Base-by-base conservation (phyloP, 2,888 invertebrate genomes). In the Epiblema foenella region DNA sequence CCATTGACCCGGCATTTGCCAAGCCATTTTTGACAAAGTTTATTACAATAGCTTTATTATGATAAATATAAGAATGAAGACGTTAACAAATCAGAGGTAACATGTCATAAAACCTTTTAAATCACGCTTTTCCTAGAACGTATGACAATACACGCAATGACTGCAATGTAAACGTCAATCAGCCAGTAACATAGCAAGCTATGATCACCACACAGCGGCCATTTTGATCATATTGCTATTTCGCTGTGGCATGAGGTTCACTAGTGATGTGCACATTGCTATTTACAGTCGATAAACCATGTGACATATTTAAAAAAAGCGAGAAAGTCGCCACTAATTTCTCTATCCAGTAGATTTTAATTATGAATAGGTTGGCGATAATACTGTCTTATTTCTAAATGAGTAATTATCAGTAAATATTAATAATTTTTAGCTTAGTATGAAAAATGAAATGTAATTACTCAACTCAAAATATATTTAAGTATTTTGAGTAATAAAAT, bases 1-100 rank as follows among this genome's bases (percentile, higher is more conserved):
- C 93, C 92, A 92, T 79, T 82, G 88, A 70, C 84, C 87, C 52
- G 84, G 87, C 83, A 90, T 81, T 52, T 88, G 83, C 94, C 94
- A 94, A 74, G 93, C 85, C 93, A 94, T 93, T 57, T 66, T 80
- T 33, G 42, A 66, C 10, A 20, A 17, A 57, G 18, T 29, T 12
- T 65, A 11, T 51, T 59, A 59, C 20, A 29, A 39, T 10, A 17
- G n/a, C 69, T 56, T 57, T 42, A 46, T 3, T 65, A 42, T 18
- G 18, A 42, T 5, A 33, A 57, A n/a, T 1, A 29, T 24, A 12
- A 64, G 42, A 37, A 46, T 46, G 20, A 5, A 49, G 17, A 54
- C 18, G 33, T 29, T 59, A 29, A 52, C 33, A 42, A 39, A 29
- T 59, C 20, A 58, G 15, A 11, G 29, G 18, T n/a, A 18, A 33